phyloP scores from a whole-genome alignment of 1,140 invertebrate species.

The Bombus waltoni region DNA sequence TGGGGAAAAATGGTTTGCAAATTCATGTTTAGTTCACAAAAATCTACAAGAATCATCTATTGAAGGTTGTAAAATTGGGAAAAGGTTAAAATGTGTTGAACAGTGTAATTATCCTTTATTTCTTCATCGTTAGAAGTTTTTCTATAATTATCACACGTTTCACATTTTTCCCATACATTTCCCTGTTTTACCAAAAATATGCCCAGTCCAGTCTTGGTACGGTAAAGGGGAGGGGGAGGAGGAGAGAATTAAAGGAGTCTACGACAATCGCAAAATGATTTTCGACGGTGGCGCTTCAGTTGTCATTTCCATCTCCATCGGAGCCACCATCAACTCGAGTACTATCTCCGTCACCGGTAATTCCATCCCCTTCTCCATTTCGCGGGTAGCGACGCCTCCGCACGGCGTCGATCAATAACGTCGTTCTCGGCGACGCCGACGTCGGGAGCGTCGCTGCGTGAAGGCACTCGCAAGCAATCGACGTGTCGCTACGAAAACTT shows the following conservation, averaged over 20 bases:
- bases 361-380: constrained; percentile 46
- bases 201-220: too few species aligned
- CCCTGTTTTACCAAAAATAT: not conserved
- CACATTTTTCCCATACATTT: not conserved
- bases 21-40: too few species aligned
- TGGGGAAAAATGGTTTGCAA: too few species aligned
- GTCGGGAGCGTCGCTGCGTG: constrained; percentile 62
- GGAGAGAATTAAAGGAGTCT: not conserved
- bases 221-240: not conserved
- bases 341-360: constrained; percentile 50
- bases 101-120: not conserved
- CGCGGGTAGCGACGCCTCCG: constrained; percentile 62
- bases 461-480: constrained; percentile 54
- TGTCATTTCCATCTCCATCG: constrained; percentile 41
- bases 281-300: constrained; percentile 35
- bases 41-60: too few species aligned
- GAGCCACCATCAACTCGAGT: constrained; percentile 6
- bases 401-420: constrained; percentile 68
- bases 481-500: constrained; percentile 51
- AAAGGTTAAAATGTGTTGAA: too few species aligned
- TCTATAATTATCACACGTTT: not conserved
- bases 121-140: not conserved
- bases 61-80: too few species aligned
- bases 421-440: constrained; percentile 62
- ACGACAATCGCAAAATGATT: constrained; percentile 14